A percentile compares a stretch with the other conserved stretches of the same genome.
phyloP scores from a whole-genome alignment of 53 echinoderm and acorn worm species.

The Crossaster papposus region DNA sequence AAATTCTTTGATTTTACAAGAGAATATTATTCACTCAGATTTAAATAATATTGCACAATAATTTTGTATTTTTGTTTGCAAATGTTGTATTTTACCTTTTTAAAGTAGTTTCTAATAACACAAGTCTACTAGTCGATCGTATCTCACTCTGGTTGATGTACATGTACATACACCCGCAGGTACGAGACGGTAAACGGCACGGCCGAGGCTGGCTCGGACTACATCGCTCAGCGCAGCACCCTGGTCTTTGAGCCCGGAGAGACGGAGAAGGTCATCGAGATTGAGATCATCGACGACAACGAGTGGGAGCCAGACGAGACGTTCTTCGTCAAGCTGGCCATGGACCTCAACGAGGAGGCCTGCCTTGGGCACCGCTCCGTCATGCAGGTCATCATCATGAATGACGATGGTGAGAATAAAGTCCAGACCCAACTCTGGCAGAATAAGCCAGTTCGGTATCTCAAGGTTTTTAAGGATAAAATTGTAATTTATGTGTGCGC shows the following conservation, averaged over 20 bases:
- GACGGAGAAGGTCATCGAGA: conserved; percentile 88
- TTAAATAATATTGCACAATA: too few relatives aligned
- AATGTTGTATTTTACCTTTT: too few relatives aligned
- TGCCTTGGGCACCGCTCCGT: conserved; percentile 82
- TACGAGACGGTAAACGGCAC: conserved; percentile 97
- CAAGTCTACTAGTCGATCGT: too few relatives aligned
- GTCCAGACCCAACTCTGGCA: not conserved
- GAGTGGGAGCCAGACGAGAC: conserved; percentile 99
- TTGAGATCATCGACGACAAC: conserved; percentile 98
- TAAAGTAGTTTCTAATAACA: too few relatives aligned
- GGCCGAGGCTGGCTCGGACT: conserved; percentile 91
- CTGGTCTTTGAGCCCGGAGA: conserved; percentile 93
- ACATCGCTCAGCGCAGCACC: conserved; percentile 84
- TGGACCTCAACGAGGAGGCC: conserved; percentile 65
- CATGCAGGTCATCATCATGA: conserved; percentile 95
- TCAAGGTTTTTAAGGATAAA: too few relatives aligned
- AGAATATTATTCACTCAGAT: too few relatives aligned
- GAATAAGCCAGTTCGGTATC: too few relatives aligned
- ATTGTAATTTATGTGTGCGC: too few relatives aligned
- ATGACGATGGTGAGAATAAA: conserved; percentile 86
- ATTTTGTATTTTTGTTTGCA: too few relatives aligned
- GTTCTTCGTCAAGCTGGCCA: conserved; percentile 90
- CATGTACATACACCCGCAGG: conserved; percentile 57
- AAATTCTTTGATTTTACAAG: too few relatives aligned
- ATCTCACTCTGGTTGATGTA: not conserved